Base-by-base conservation (phyloP, 2,797 vertebrate genomes). In the Poecilia picta region DNA sequence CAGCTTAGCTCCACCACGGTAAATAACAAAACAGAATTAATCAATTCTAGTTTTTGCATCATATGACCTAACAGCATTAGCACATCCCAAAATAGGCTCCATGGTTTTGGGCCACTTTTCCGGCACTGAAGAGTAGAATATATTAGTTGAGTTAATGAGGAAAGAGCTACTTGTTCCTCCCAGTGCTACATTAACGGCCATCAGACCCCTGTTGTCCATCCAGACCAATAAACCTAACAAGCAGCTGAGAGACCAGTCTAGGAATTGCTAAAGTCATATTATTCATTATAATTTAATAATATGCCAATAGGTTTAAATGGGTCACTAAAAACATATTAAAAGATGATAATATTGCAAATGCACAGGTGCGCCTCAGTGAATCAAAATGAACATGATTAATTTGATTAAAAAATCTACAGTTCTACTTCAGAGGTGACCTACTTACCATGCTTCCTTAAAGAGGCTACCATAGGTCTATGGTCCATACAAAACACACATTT, bases 1-100 rank as follows among this genome's bases (percentile, higher is more conserved):
- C 62, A 87, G 74, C 83, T 88, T 75, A 72, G 72, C 62, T 78
- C 83, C 51, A 59, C n/a, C 36, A n/a, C 33, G 41, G 55, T 64
- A 75, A 36, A 73, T 43, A 79, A 82, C 36, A 78, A 77, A 86
- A 70, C 7, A 78, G 64, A 68, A 2, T 31, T 18, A 78, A 78
- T 53, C 53, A 39, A 75, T n/a, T 7, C 10, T 0, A 57, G 28
- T 59, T 49, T 64, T 18, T 46, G 3, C 12, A 77, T 10, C 13
- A 13, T 31, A 41, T 68, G 57, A 85, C 33, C 12, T 10, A 64
- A 72, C 28, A 28, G n/a, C 15, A 20, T 18, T 53, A 39, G 31
- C 57, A 49, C 31, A 82, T 33, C 16, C 13, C 79, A 33, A 13
- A 46, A 64, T 11, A 62, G 39, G 8, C 25, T 47, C 1, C 20